Base-by-base conservation (phyloP, 2,113 vertebrate genomes). In the Sinosuthora webbiana region DNA sequence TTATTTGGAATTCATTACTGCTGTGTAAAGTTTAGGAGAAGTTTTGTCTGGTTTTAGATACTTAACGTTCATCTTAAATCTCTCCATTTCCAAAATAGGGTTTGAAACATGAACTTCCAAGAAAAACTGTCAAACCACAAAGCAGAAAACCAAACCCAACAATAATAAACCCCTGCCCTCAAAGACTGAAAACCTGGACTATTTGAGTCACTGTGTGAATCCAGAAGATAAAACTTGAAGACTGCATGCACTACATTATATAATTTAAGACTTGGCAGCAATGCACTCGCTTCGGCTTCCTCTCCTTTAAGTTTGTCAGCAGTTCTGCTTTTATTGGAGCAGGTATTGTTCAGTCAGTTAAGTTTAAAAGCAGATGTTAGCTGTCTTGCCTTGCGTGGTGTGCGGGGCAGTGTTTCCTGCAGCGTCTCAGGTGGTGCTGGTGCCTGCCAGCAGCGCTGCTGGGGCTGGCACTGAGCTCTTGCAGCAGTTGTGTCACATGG, bases 351-450 rank as follows among this genome's bases (percentile, higher is more conserved):
- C 37, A 37, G 55, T 70, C 25, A 68, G 39, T 44, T 30, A 37
- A 22, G 25, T 69, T 78, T 42, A 44, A 68, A 31, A 79, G 5
- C 7, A 45, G 57, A 6, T 0, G 0, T 42, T 37, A 18, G 3
- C 9, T 24, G 7, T 65, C 15, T 6, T n/a, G 6, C 7, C 1
- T 41, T 52, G 41, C 0, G 0, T 30, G 28, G 50, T 27, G 39
- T 17, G 11, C 23, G 23, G 44, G 10, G 31, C 35, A 65, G 1
- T n/a, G 2, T 47, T 87, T 90, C 33, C 15, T 49, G 28, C 35
- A 53, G 65, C 21, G 8, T 55, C 52, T 84, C 28, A 9, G 37
- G 25, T 70, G 49, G 16, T 15, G 91, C 59, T 77, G 3, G 0
- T 45, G 47, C 3, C 17, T 64, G 31, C 45, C 31, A 59, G 68